Evolutionary conservation across 2,888 invertebrate species (phyloP), one percentile per base, ranked within the genome.

Genomic region (Philereme transversata): DNA sequence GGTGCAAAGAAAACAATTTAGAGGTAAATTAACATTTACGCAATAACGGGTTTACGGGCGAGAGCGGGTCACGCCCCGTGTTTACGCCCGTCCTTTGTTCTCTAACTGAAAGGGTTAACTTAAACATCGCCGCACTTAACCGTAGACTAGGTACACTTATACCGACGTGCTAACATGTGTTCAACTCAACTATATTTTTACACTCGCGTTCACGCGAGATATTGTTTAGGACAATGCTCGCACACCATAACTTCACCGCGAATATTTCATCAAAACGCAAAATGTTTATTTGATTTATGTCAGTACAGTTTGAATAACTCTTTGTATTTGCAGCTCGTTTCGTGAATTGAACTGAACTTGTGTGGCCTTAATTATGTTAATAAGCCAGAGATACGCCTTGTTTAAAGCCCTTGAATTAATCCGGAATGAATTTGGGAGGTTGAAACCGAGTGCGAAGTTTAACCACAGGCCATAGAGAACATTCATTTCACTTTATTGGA

Each of bases 31-130:
- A 81, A 81, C 78, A 78, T 84, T 81, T 74, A 78, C 77, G 74
- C 73, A 79, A 79, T 78, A 79, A 77, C 74, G 73, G 71, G 69
- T 72, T 73, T 67, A 67, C 67, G 68, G 73, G 57, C 69, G 65
- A 72, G 67, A 62, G 67, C 62, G 62, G 65, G 65, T 51, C 61
- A 62, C 54, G 59, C 57, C 53, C 64, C 71, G 70, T 78, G 80
- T 83, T 85, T 78, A 81, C 77, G 71, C 69, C 69, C 69, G 65
- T 78, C 82, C 81, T 84, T 87, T 86, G 83, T 86, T 82, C 76
- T 69, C 69, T 70, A 74, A 80, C 83, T 83, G 82, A 85, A 87
- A 83, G 87, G 86, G 84, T 87, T 86, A 84, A 81, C 78, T 81
- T 78, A 77, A 83, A 79, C 77, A 78, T 77, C 75, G 71, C 72